Percentiles rank a stretch among this genome's conserved stretches.
Evolutionary conservation across 2,888 invertebrate genomes (phyloP).

Genomic region (Leptura quadrifasciata): DNA sequence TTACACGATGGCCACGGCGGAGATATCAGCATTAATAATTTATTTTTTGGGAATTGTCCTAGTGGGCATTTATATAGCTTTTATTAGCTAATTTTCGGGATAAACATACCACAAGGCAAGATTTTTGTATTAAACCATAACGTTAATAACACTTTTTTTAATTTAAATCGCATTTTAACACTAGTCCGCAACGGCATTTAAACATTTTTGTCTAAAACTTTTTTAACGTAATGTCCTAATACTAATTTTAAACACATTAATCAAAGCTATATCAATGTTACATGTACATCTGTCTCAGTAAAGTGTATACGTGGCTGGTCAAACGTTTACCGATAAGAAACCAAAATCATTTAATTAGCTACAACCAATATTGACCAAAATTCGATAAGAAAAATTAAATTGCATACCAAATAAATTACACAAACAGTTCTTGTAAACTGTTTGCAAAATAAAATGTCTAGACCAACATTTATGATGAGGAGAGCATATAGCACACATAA

Average conservation of each 20-base stretch:
- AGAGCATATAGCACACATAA: no score
- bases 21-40: slow-evolving; percentile 60
- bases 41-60: slow-evolving; percentile 66
- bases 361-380: no score
- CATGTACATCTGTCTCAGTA: no score
- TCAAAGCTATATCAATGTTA: neutral
- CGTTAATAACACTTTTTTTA: slow-evolving; percentile 20
- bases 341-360: no score
- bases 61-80: slow-evolving; percentile 63
- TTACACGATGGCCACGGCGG: slow-evolving; percentile 55
- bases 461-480: no score
- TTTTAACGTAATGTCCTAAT: neutral
- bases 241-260: neutral
- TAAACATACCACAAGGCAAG: slow-evolving; percentile 49
- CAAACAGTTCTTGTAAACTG: no score
- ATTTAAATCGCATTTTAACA: neutral
- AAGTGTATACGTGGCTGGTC: no score
- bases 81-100: slow-evolving; percentile 61
- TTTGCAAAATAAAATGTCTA: no score
- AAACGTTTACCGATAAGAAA: no score
- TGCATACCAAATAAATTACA: no score
- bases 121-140: slow-evolving; percentile 31
- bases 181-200: neutral
- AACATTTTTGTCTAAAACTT: neutral
- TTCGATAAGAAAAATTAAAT: no score